Evolutionary conservation across 2,113 vertebrate species (phyloP).

Genomic region (Anguilla rostrata): DNA sequence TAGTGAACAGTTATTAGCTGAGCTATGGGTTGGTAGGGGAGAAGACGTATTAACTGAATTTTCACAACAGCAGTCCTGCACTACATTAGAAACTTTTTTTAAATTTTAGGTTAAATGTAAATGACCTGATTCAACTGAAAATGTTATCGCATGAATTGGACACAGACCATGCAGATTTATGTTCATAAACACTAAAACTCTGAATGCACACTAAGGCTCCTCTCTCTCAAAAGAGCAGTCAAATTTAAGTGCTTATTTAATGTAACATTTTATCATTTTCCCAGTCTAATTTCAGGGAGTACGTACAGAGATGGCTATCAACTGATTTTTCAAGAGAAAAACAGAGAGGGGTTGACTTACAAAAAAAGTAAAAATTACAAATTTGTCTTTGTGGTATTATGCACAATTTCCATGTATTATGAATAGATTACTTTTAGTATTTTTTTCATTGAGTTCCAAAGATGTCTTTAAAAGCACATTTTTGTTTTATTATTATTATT

Average conservation of each 20-base stretch:
- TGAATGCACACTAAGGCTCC: neutral
- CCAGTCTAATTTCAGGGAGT: neutral
- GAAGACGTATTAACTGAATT: neutral
- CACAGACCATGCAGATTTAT: neutral
- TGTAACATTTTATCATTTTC: neutral
- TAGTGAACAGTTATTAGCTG: neutral
- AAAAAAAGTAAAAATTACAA: conserved; percentile 7
- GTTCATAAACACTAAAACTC: neutral
- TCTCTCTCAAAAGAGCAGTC: neutral
- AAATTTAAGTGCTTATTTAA: neutral
- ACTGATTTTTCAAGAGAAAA: neutral
- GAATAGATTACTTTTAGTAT: conserved; percentile 14
- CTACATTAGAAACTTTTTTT: neutral
- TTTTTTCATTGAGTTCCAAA: conserved; percentile 26
- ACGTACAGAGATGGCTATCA: neutral
- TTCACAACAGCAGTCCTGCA: neutral
- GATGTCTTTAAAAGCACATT: conserved; percentile 30
- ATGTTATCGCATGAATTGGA: neutral
- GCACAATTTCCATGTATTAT: conserved; percentile 18
- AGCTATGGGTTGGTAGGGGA: neutral
- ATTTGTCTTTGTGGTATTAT: neutral
- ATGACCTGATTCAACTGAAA: neutral
- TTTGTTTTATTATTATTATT: conserved; percentile 18
- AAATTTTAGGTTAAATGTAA: no score
- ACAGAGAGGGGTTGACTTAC: neutral